A percentile compares a stretch with the other conserved stretches of the same genome.
phyloP scores from a whole-genome alignment of 92 coral and sea anemone genomes.

The Hydrozoanthus gracilis region DNA sequence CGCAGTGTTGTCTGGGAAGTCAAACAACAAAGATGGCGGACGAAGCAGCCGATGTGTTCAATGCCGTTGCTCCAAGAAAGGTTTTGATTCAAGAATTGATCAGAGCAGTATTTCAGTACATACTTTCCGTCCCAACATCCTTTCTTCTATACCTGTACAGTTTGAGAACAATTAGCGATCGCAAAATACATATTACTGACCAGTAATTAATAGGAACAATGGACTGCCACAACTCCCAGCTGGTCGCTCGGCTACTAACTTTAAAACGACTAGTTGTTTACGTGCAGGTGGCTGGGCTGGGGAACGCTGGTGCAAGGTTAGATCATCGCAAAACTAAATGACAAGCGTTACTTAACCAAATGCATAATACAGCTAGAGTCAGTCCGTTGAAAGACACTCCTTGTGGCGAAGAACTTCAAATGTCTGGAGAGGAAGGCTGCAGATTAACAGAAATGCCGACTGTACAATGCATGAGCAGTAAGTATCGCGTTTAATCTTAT shows the following conservation, averaged over 20 bases:
- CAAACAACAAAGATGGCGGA: slow-evolving; percentile 26
- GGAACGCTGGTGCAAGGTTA: slow-evolving; percentile 37
- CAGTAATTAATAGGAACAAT: not conserved
- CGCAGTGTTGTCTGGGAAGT: not conserved
- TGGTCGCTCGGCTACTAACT: slow-evolving; percentile 1
- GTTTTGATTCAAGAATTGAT: not conserved
- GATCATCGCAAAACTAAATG: slow-evolving; percentile 38
- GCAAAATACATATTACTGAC: not conserved
- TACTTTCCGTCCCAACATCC: not conserved
- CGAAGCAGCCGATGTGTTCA: not conserved
- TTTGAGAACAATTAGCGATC: not conserved
- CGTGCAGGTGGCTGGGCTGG: slow-evolving; percentile 40
- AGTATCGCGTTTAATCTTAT: not conserved
- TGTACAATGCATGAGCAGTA: slow-evolving; percentile 41
- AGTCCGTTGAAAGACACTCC: slow-evolving; percentile 50
- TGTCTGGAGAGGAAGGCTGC: slow-evolving; percentile 41
- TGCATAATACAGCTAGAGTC: slow-evolving; percentile 33
- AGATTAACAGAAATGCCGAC: slow-evolving; percentile 45
- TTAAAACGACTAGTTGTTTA: slow-evolving; percentile 11
- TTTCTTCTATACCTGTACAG: not conserved
- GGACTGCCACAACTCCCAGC: slow-evolving; percentile 3
- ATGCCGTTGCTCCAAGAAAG: not conserved
- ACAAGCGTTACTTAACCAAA: slow-evolving; percentile 34
- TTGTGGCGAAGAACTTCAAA: not conserved
- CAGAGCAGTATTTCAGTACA: not conserved